Conservation (phyloP, 2,888 invertebrate species). For the Cephus sareptanus region DNA sequence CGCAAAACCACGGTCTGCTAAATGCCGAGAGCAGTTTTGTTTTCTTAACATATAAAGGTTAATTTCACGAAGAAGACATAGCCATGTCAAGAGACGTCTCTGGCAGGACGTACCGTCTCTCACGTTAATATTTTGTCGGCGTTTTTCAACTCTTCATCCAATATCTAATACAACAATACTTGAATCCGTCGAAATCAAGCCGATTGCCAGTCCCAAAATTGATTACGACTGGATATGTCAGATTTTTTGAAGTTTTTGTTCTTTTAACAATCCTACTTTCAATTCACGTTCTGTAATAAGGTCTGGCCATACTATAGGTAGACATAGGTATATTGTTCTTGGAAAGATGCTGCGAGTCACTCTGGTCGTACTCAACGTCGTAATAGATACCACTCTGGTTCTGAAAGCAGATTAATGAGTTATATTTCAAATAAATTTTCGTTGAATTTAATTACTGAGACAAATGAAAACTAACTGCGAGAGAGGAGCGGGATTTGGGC, state of each 20-base stretch:
- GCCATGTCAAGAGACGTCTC: neutral
- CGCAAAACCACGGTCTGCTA: neutral
- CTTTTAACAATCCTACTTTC: neutral
- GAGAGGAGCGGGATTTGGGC: conserved; percentile 83
- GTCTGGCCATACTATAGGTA: conserved; percentile 83
- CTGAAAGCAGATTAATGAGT: conserved; percentile 67
- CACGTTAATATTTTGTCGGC: neutral
- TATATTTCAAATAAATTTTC: neutral
- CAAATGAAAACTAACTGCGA: conserved; percentile 68
- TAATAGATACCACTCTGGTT: conserved; percentile 92
- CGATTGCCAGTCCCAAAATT: neutral
- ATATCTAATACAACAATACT: neutral
- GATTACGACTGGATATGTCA: neutral
- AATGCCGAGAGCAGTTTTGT: neutral
- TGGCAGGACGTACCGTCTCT: neutral
- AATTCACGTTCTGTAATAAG: conserved; percentile 71
- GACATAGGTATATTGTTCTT: conserved; percentile 78
- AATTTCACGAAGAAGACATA: neutral
- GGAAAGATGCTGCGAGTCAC: conserved; percentile 69
- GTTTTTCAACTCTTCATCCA: neutral
- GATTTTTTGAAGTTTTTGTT: neutral
- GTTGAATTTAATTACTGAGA: neutral
- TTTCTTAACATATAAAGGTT: neutral
- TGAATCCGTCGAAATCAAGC: neutral
- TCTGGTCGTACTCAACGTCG: conserved; percentile 86